Conservation (phyloP, 2,888 invertebrate species). For the Meganola albula region DNA sequence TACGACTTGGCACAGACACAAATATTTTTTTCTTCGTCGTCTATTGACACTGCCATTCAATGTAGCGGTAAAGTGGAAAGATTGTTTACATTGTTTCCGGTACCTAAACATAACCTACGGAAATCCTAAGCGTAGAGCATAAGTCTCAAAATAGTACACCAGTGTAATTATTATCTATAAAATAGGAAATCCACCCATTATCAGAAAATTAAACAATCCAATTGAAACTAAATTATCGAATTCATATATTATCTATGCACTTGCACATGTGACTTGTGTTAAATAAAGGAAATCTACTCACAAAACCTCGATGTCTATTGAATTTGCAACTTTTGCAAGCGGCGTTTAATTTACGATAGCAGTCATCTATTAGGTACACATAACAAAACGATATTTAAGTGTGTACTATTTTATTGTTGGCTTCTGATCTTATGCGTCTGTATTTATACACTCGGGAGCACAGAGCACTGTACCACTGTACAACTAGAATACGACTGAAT, state of each 20-base stretch:
- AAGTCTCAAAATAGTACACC: too few relatives aligned
- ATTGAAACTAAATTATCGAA: too few relatives aligned
- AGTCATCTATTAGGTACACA: slow-evolving; percentile 34
- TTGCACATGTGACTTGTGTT: too few relatives aligned
- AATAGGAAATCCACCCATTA: too few relatives aligned
- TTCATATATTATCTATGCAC: too few relatives aligned
- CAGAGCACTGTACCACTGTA: slow-evolving; percentile 53
- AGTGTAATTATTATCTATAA: too few relatives aligned
- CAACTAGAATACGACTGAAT: slow-evolving; percentile 59
- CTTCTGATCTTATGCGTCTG: slow-evolving; percentile 41
- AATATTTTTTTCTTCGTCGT: slow-evolving; percentile 51
- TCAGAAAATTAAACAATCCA: too few relatives aligned
- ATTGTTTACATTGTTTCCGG: slow-evolving; percentile 16
- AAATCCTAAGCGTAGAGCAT: too few relatives aligned
- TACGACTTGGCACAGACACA: slow-evolving; percentile 66
- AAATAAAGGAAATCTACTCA: too few relatives aligned
- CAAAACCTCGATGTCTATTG: too few relatives aligned
- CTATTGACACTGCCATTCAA: slow-evolving; percentile 17
- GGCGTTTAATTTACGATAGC: slow-evolving; percentile 20
- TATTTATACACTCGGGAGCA: slow-evolving; percentile 51
- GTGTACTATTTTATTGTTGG: slow-evolving; percentile 42
- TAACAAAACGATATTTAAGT: slow-evolving; percentile 36
- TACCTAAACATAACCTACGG: too few relatives aligned
- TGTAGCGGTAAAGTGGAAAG: slow-evolving; percentile 15
- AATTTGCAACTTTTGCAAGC: too few relatives aligned